Conservation (phyloP, 2,113 vertebrate genomes). For the Etheostoma cragini region DNA sequence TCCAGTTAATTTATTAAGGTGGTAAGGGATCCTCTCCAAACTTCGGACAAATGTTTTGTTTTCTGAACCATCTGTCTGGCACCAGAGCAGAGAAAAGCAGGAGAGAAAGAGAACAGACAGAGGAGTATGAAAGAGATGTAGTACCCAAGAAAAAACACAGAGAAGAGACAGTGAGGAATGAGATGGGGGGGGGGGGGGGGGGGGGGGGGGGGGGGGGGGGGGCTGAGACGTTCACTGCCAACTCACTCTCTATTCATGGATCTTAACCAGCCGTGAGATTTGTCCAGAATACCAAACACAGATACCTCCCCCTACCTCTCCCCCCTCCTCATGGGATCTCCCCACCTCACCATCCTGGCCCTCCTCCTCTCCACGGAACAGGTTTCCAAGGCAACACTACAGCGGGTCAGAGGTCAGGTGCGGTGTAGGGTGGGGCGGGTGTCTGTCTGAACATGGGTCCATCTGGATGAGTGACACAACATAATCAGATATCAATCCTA, state of each 20-base stretch:
- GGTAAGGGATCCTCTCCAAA: slow-evolving; percentile 89
- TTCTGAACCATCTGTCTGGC: slow-evolving; percentile 95
- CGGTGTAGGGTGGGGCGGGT: slow-evolving; percentile 82
- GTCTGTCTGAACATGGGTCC: slow-evolving; percentile 87
- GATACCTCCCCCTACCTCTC: slow-evolving; percentile 85
- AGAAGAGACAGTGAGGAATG: slow-evolving; percentile 27
- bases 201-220: neutral
- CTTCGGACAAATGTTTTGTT: slow-evolving; percentile 92
- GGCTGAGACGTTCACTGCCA: slow-evolving; percentile 87
- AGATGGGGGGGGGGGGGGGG: neutral
- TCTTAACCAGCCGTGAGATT: slow-evolving; percentile 97
- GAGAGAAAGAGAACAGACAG: slow-evolving; percentile 31
- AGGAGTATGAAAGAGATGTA: slow-evolving; percentile 35
- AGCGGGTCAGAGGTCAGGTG: slow-evolving; percentile 96
- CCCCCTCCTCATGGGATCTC: slow-evolving; percentile 61
- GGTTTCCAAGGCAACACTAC: slow-evolving; percentile 94
- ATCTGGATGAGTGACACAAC: slow-evolving; percentile 99
- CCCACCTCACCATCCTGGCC: slow-evolving; percentile 58
- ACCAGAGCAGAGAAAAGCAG: slow-evolving; percentile 82
- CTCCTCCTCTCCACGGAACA: slow-evolving; percentile 81
- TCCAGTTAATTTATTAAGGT: slow-evolving; percentile 76
- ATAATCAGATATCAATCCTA: slow-evolving; percentile 99
- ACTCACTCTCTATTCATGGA: slow-evolving; percentile 93
- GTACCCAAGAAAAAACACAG: slow-evolving; percentile 40
- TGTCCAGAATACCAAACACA: slow-evolving; percentile 94